Base-by-base conservation (phyloP, 1,140 invertebrate species). In the Halesus radiatus region DNA sequence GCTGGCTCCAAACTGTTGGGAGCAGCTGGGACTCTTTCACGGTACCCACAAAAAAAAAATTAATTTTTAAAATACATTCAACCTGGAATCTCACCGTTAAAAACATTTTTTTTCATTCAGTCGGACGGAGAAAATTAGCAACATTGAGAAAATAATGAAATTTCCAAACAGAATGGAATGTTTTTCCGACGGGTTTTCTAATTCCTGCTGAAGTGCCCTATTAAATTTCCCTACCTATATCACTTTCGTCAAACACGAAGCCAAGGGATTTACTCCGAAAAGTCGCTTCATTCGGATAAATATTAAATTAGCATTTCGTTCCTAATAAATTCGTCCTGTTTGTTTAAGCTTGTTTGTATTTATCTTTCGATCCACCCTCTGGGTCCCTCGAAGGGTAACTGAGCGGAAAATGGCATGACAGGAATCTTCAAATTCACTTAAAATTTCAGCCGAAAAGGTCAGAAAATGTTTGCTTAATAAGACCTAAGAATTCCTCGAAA, bases 381-480 rank as follows among this genome's bases (percentile, higher is more conserved):
- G 18, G 22, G 13, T 10, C 62, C 26, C 23, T 60, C 62, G 29
- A 16, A n/a, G 62, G 62, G 13, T 32, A 66, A 66, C 62, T 66
- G 62, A 32, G 62, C 62, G 62, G 62, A 66, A 66, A 66, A 66
- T 66, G 62, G 62, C 56, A 60, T 60, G 56, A 29, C 62, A 26
- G 62, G 62, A 66, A 66, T 66, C 62, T 66, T 66, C 62, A 66
- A 66, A 66, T 66, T 66, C 62, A 66, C 62, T 66, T 66, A 66
- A 66, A 66, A 29, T 66, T 66, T 66, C 16, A 16, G 29, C 62
- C 16, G 50, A 58, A 78, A 68, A 68, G 76, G 68, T 73, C 80
- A 74, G 56, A 68, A 22, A 52, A 79, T 70, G 68, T 74, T 81
- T 74, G 80, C 52, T 22, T 76, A 82, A 82, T 77, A 62, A 82